A percentile compares a stretch with the other conserved stretches of the same genome.
These are phyloP conservation scores for Andrena hattorfiana DNA, from an alignment of 2,888 invertebrate genomes.

Conservation along the genomic window DNA sequence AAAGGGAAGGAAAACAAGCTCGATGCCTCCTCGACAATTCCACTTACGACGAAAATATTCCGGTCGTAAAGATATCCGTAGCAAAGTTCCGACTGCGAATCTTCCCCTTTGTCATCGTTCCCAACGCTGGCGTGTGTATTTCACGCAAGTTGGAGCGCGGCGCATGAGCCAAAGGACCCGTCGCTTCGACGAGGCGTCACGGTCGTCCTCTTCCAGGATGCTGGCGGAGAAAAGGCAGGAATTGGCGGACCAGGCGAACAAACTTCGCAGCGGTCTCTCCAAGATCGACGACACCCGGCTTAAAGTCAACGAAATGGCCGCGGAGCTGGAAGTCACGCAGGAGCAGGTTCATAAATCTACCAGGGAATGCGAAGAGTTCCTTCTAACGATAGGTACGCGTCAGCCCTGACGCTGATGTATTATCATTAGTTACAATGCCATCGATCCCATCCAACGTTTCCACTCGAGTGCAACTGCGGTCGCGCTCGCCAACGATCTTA, in stretches of 20 bases:
- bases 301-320: slow-evolving; percentile 93
- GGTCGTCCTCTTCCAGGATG: slow-evolving; percentile 86
- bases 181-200: slow-evolving; percentile 10
- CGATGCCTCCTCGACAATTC: background rate
- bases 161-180: background rate
- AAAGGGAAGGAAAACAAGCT: slow-evolving; percentile 14
- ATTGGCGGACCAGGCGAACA: slow-evolving; percentile 91
- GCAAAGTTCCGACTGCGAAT: background rate
- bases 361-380: slow-evolving; percentile 93
- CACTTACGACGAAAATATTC: slow-evolving; percentile 6
- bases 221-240: slow-evolving; percentile 90
- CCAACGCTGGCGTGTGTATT: background rate
- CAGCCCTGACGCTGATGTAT: slow-evolving; percentile 60
- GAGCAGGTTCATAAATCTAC: slow-evolving; percentile 91
- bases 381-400: slow-evolving; percentile 88
- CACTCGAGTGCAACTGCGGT: background rate
- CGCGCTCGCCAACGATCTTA: background rate
- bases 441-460: slow-evolving; percentile 39
- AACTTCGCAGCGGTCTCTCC: slow-evolving; percentile 92
- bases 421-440: slow-evolving; percentile 55
- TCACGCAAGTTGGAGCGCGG: background rate
- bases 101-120: background rate
- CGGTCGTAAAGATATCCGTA: background rate
- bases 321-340: slow-evolving; percentile 92
- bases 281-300: slow-evolving; percentile 95